Conservation (phyloP, 2,113 vertebrate species). For the Lophius piscatorius region DNA sequence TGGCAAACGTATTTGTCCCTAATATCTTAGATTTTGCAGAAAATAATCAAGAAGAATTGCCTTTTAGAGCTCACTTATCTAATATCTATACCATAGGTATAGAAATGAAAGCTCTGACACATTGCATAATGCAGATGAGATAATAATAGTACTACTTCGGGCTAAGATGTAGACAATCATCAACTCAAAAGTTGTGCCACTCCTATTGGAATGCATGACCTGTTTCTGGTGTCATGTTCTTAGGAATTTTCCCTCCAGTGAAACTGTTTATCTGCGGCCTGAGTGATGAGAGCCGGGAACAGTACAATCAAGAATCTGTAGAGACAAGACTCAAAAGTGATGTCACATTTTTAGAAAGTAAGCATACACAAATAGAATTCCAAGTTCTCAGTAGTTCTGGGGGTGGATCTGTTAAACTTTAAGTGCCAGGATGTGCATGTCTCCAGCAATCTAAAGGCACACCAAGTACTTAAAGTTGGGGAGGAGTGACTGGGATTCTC, state of each 20-base stretch:
- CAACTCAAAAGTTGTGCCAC: constrained; percentile 42
- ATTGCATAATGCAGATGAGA: too few species aligned
- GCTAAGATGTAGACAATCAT: constrained; percentile 12
- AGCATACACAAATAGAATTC: neutral
- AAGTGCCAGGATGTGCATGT: constrained; percentile 7
- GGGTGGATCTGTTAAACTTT: constrained; percentile 21
- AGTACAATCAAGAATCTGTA: constrained; percentile 35
- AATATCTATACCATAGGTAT: neutral
- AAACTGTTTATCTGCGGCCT: constrained; percentile 29
- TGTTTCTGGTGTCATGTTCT: constrained; percentile 47
- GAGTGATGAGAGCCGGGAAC: constrained; percentile 31
- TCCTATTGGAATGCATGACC: constrained; percentile 48
- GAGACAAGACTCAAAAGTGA: constrained; percentile 48
- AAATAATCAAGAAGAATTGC: neutral
- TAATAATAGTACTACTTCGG: too few species aligned
- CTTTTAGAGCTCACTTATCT: neutral
- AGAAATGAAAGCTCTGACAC: neutral
- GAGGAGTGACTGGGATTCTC: constrained; percentile 1
- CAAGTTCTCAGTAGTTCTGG: neutral
- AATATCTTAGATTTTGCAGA: too few species aligned
- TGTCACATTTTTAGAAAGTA: constrained; percentile 1
- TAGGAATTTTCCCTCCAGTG: constrained; percentile 59
- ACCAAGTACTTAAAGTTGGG: constrained; percentile 3
- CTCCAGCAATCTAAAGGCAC: constrained; percentile 32
- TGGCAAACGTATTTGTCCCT: too few species aligned